These are phyloP conservation scores for Elymnias hypermnestra DNA, from an alignment of 1,140 invertebrate species.

Conservation along the genomic window DNA sequence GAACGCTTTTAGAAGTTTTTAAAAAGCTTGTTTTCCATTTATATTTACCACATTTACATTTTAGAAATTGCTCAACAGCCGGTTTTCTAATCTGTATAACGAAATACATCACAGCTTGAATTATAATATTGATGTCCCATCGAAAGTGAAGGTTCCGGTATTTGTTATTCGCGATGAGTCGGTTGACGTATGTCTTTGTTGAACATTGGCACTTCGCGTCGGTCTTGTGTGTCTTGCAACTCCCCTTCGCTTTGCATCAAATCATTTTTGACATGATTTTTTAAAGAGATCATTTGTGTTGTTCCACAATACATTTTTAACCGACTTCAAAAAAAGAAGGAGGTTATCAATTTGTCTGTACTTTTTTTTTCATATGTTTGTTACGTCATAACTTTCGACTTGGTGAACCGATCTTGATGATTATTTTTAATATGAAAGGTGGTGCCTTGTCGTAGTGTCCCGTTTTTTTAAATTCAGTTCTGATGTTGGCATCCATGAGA, in stretches of 20 bases:
- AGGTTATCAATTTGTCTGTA: too few species aligned
- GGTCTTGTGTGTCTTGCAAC: neutral
- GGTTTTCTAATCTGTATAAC: slow-evolving; percentile 13
- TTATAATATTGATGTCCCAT: slow-evolving; percentile 42
- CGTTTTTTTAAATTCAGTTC: too few species aligned
- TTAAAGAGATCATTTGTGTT: too few species aligned
- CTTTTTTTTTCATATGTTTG: too few species aligned
- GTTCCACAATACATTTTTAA: too few species aligned
- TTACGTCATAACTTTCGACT: too few species aligned
- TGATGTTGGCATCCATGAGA: too few species aligned
- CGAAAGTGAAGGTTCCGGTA: slow-evolving; percentile 68
- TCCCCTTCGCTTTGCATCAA: neutral
- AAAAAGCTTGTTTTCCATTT: slow-evolving; percentile 13
- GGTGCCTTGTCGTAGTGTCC: too few species aligned
- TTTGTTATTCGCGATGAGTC: slow-evolving; percentile 58
- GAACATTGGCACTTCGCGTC: slow-evolving; percentile 28
- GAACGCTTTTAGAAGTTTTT: slow-evolving; percentile 3
- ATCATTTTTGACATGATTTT: too few species aligned
- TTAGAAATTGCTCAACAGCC: slow-evolving; percentile 14
- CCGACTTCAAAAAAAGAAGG: too few species aligned
- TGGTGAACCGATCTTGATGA: too few species aligned
- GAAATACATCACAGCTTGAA: slow-evolving; percentile 8
- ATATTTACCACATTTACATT: slow-evolving; percentile 11
- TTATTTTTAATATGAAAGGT: too few species aligned
- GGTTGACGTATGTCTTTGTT: slow-evolving; percentile 45